Percentiles rank a stretch among this genome's conserved stretches.
phyloP scores from a whole-genome alignment of 37 sponge, comb jelly and placozoan genomes.

The Chondrosia reniformis region DNA sequence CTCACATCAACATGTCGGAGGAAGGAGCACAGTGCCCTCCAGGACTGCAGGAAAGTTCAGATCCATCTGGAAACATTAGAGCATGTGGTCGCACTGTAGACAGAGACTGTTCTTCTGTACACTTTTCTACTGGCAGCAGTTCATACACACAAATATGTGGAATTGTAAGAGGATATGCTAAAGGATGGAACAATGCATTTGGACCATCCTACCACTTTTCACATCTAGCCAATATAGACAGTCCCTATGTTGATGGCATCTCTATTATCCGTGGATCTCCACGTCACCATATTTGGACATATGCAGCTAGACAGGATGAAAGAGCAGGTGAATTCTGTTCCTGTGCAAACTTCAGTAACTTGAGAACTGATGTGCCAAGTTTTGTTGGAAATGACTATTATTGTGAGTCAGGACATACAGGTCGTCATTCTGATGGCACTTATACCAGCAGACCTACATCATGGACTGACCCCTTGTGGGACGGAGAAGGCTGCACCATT shows the following conservation, averaged over 20 bases:
- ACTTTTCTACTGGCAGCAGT: not conserved
- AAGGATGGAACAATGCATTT: not conserved
- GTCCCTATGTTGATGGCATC: constrained; percentile 3
- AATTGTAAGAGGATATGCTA: not conserved
- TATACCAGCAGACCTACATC: not conserved
- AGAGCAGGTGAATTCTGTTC: not conserved
- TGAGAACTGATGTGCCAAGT: not conserved
- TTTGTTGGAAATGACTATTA: not conserved
- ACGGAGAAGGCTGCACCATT: not conserved
- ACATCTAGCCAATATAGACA: not conserved
- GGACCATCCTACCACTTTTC: not conserved
- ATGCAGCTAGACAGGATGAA: not conserved
- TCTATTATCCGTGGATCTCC: not conserved
- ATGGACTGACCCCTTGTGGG: constrained; percentile 14
- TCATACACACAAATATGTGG: constrained; percentile 12
- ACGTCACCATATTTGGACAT: not conserved
- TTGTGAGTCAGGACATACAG: not conserved
- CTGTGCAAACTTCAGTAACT: not conserved
- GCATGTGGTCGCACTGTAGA: not conserved
- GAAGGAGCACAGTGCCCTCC: not conserved
- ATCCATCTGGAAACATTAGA: not conserved
- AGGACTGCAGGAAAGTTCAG: not conserved
- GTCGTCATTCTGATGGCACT: too few species aligned
- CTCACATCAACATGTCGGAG: not conserved
- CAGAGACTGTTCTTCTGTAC: not conserved